Conservation (phyloP, 2,113 vertebrate genomes). For the Phaetusa simplex region DNA sequence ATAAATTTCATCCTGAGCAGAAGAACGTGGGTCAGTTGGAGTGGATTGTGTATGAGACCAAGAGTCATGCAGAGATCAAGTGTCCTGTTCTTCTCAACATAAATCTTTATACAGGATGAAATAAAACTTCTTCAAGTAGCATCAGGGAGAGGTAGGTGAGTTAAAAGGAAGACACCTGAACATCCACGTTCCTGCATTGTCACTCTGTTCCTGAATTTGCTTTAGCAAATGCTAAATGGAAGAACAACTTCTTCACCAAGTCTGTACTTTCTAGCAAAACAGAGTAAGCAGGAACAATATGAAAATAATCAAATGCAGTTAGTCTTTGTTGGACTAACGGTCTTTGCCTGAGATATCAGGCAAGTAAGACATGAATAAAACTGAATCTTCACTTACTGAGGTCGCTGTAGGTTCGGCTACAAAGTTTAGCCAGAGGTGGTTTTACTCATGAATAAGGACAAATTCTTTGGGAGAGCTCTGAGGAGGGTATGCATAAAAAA, state of each 20-base stretch:
- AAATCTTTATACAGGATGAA: not conserved
- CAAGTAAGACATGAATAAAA: not conserved
- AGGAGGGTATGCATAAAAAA: not conserved
- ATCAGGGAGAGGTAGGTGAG: not conserved
- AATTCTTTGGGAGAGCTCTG: not conserved
- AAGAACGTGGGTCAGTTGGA: not conserved
- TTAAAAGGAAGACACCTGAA: not conserved
- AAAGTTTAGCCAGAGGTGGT: not conserved
- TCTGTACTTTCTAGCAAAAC: not conserved
- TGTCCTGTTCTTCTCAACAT: not conserved
- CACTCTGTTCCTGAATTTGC: not conserved
- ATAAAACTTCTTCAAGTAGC: not conserved
- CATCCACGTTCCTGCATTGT: not conserved
- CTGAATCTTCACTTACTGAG: not conserved
- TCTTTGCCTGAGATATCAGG: not conserved
- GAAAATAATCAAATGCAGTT: not conserved
- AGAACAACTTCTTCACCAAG: not conserved
- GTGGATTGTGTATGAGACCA: not conserved
- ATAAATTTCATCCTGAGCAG: not conserved
- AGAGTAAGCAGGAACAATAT: not conserved
- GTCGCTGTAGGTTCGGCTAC: not conserved
- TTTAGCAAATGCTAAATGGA: not conserved
- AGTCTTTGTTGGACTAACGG: not conserved
- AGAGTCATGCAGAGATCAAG: not conserved
- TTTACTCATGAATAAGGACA: not conserved